Conservation (phyloP, 2,888 invertebrate genomes). For the Drosophila monieri region DNA sequence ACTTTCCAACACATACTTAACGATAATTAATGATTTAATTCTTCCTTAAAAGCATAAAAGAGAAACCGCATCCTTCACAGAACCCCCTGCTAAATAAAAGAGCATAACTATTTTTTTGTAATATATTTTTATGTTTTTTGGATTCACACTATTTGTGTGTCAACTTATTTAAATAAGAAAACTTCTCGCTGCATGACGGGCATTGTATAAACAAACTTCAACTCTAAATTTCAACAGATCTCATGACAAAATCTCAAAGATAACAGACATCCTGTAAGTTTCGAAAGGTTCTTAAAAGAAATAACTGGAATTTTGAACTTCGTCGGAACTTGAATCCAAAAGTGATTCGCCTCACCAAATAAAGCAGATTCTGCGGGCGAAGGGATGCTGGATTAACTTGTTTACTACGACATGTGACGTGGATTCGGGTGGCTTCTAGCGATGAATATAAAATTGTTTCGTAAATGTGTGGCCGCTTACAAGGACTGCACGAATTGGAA, state of each 20-base stretch:
- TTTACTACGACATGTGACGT: not conserved
- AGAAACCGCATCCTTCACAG: too few species aligned
- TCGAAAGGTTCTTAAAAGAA: not conserved
- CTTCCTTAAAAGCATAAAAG: too few species aligned
- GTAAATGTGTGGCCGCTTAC: constrained; percentile 46
- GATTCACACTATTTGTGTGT: constrained; percentile 52
- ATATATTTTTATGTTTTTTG: constrained; percentile 35
- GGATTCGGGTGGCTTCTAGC: constrained; percentile 10
- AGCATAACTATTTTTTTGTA: constrained; percentile 1
- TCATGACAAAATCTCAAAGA: not conserved
- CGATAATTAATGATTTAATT: too few species aligned
- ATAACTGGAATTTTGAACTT: constrained; percentile 1
- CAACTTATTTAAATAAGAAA: constrained; percentile 18
- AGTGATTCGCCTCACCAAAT: not conserved
- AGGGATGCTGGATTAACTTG: not conserved
- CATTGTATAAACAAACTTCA: too few species aligned
- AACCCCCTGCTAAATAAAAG: too few species aligned
- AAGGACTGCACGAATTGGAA: constrained; percentile 78
- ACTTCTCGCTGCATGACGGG: too few species aligned
- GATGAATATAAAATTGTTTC: not conserved
- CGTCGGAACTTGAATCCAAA: not conserved
- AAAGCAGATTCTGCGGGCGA: not conserved
- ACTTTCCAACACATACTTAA: too few species aligned
- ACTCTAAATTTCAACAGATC: constrained; percentile 9
- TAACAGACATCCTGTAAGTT: not conserved